phyloP scores from a whole-genome alignment of 2,797 vertebrate genomes.

The Molothrus ater region DNA sequence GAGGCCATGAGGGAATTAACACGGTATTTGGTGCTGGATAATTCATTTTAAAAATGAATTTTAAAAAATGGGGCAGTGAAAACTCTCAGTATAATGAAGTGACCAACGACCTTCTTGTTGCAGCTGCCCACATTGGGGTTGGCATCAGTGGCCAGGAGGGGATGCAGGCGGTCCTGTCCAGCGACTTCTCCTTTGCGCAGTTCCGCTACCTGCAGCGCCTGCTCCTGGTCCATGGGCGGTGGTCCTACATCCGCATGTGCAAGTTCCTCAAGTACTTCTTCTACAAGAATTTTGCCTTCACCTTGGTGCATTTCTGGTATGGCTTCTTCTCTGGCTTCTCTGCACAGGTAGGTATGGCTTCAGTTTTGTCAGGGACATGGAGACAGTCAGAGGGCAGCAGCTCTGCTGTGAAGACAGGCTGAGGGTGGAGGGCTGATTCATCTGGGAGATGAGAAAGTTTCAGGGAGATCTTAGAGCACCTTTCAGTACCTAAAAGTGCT shows the following conservation, averaged over 20 bases:
- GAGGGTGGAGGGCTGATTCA: background rate
- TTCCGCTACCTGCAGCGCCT: constrained; percentile 94
- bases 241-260: constrained; percentile 97
- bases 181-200: constrained; percentile 91
- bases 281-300: constrained; percentile 98
- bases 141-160: constrained; percentile 95
- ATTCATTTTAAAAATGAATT: rapidly evolving
- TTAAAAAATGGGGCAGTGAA: rapidly evolving
- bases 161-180: constrained; percentile 92
- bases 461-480: background rate
- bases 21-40: background rate
- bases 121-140: constrained; percentile 92
- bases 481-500: background rate
- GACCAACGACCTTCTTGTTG: background rate
- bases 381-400: background rate
- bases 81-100: rapidly evolving
- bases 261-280: constrained; percentile 95
- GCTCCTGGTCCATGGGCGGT: constrained; percentile 92
- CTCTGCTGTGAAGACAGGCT: background rate
- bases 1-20: background rate
- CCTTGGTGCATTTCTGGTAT: constrained; percentile 95
- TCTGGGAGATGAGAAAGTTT: background rate
- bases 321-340: constrained; percentile 96
- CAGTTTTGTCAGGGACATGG: background rate
- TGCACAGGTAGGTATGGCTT: constrained; percentile 86